Conservation (phyloP, 2,797 vertebrate genomes). For the Oceanodroma leucorhoa region DNA sequence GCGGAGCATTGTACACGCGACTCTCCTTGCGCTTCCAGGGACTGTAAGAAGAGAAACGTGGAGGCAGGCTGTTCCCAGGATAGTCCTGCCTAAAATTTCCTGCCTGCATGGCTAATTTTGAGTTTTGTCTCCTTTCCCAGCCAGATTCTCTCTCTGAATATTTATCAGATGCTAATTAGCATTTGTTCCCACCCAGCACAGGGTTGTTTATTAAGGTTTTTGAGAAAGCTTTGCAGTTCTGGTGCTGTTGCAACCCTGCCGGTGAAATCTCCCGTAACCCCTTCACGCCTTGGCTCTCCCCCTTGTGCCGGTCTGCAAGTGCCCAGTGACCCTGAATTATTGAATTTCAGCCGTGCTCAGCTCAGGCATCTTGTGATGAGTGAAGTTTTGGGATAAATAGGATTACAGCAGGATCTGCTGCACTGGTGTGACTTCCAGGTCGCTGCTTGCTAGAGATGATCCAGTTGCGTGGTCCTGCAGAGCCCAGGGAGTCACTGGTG, state of each 20-base stretch:
- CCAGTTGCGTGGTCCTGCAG: not conserved
- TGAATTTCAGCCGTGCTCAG: not conserved
- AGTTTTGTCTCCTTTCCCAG: conserved; percentile 43
- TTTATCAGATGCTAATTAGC: conserved; percentile 57
- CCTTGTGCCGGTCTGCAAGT: not conserved
- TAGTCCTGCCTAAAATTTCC: conserved; percentile 19
- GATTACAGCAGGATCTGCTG: not conserved
- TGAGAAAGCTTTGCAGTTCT: not conserved
- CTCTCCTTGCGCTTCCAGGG: conserved; percentile 35
- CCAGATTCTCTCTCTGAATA: conserved; percentile 1
- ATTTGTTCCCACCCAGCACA: not conserved
- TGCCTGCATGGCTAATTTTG: conserved; percentile 6
- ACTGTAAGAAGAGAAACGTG: conserved; percentile 34
- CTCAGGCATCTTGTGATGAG: not conserved
- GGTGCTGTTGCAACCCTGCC: not conserved
- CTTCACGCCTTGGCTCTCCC: not conserved
- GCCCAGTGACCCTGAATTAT: not conserved
- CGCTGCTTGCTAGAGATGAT: not conserved
- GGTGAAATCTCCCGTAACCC: not conserved
- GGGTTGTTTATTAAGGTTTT: not conserved
- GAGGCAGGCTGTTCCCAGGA: conserved; percentile 46
- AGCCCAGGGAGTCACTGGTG: not conserved
- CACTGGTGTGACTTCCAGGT: not conserved
- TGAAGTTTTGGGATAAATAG: not conserved
- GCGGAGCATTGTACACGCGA: not conserved